Base-by-base conservation (phyloP, 2,888 invertebrate species). In the Drosophila barbarae region DNA sequence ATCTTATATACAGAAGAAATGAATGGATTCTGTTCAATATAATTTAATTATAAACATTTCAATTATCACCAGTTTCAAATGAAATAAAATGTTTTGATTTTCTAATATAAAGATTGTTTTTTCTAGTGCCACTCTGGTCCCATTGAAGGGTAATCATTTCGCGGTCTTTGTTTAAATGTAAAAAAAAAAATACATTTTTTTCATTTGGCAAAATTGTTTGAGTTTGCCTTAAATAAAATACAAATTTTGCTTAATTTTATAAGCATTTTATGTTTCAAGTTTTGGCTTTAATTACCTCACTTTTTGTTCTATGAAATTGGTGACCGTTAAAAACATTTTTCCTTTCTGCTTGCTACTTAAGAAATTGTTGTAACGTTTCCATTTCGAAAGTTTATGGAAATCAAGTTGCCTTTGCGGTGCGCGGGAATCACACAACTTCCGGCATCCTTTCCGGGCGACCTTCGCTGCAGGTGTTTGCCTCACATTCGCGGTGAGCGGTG, bases 361-460 rank as follows among this genome's bases (percentile, higher is more conserved):
- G 23, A 26, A 34, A 18, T 18, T 4, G 1, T 30, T 8, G 8
- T 1, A 6, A 15, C 1, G 2, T 8, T 10, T 13, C 30, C 23
- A 12, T 18, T 23, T 59, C n/a, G 7, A 23, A 26, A 26, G 42
- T 32, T 13, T 44, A 36, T 49, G 44, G 23, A 46, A 38, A 54
- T 13, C 23, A 28, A 23, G 0, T 13, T 15, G n/a, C 9, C 18
- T 26, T 38, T 60, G 59, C 61, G 59, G 54, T 52, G 46, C 44
- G 49, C 47, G 44, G 53, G 15, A 73, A 60, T 53, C 77, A 83
- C 77, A 75, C 81, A 80, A 77, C 72, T 59, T 77, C 75, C 77
- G 61, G 58, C 52, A 42, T 74, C 54, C 54, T 44, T 77, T 74
- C 81, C 75, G 74, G 44, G 30, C 58, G 54, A 60, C 70, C 50